Percentiles rank a stretch among this genome's conserved stretches.
Evolutionary conservation across 1,140 invertebrate genomes (phyloP).

Genomic region (Sipha flava): DNA sequence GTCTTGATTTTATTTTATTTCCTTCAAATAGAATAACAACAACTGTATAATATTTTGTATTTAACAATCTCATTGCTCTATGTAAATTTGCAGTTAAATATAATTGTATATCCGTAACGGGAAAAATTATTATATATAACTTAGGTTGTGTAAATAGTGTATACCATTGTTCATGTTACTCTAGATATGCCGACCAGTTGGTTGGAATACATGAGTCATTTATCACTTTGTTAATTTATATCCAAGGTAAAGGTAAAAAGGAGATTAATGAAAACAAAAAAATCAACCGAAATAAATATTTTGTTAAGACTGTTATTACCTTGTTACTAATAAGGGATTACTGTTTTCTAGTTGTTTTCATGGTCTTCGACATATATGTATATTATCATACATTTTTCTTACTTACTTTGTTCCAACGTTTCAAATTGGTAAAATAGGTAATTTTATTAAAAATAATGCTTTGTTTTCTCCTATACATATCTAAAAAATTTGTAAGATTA

Average conservation of each 20-base stretch:
- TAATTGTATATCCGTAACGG: conserved; percentile 1
- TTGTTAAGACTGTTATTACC: not conserved
- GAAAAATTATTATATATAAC: not conserved
- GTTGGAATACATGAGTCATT: not conserved
- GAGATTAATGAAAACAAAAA: not conserved
- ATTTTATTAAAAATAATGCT: too few relatives aligned
- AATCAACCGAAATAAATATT: not conserved
- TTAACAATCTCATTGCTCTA: not conserved
- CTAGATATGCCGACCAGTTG: not conserved
- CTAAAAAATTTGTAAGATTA: too few relatives aligned
- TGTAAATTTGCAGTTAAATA: not conserved
- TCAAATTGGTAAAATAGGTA: too few relatives aligned
- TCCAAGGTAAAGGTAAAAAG: not conserved
- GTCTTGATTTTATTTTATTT: not conserved
- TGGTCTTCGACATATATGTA: too few relatives aligned
- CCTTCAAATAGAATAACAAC: not conserved
- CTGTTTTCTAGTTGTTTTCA: not conserved
- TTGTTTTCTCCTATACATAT: too few relatives aligned
- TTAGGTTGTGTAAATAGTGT: not conserved
- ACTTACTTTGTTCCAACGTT: too few relatives aligned
- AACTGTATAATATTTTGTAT: not conserved
- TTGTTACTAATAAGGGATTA: too few relatives aligned
- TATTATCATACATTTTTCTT: too few relatives aligned
- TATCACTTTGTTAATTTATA: conserved; percentile 5
- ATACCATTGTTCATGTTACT: not conserved